Percentiles rank a stretch among this genome's conserved stretches.
phyloP scores from a whole-genome alignment of 2,888 invertebrate genomes.

The Hypolimnas misippus region DNA sequence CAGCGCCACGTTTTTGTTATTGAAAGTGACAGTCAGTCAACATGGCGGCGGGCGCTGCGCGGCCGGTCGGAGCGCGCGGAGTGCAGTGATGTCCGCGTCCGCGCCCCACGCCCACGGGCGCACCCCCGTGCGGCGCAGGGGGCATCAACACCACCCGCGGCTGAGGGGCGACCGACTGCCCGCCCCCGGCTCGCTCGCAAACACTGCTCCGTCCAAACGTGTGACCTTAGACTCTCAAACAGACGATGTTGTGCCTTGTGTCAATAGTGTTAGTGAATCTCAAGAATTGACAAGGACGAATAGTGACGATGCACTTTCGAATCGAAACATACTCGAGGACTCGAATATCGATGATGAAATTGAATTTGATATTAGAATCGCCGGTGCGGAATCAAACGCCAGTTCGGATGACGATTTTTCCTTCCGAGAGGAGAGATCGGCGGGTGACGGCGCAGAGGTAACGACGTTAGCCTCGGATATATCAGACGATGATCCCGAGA shows the following conservation, averaged over 20 bases:
- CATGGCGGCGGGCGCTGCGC: constrained; percentile 85
- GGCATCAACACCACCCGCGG: constrained; percentile 90
- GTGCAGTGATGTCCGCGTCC: constrained; percentile 84
- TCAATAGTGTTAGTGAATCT: constrained; percentile 84
- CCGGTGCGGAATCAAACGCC: constrained; percentile 63
- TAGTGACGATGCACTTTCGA: constrained; percentile 84
- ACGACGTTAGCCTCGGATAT: constrained; percentile 62
- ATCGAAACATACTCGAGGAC: constrained; percentile 71
- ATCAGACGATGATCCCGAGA: constrained; percentile 89
- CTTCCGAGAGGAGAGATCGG: constrained; percentile 72
- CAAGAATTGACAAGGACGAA: constrained; percentile 82
- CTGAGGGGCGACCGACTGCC: constrained; percentile 85
- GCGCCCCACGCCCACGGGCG: constrained; percentile 84
- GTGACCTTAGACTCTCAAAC: constrained; percentile 75
- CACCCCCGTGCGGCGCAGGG: constrained; percentile 86
- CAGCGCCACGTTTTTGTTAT: constrained; percentile 67
- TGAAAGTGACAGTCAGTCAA: constrained; percentile 74
- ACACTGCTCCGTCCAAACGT: constrained; percentile 74
- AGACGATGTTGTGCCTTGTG: constrained; percentile 82
- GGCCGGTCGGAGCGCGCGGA: constrained; percentile 72
- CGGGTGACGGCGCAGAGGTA: constrained; percentile 77
- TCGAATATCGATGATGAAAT: constrained; percentile 71
- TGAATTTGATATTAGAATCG: constrained; percentile 66
- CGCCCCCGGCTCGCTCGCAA: constrained; percentile 67
- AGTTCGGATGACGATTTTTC: constrained; percentile 77